Percentiles rank a stretch among this genome's conserved stretches.
phyloP scores from a whole-genome alignment of 2,113 vertebrate genomes.

The Melanocharis versteri region DNA sequence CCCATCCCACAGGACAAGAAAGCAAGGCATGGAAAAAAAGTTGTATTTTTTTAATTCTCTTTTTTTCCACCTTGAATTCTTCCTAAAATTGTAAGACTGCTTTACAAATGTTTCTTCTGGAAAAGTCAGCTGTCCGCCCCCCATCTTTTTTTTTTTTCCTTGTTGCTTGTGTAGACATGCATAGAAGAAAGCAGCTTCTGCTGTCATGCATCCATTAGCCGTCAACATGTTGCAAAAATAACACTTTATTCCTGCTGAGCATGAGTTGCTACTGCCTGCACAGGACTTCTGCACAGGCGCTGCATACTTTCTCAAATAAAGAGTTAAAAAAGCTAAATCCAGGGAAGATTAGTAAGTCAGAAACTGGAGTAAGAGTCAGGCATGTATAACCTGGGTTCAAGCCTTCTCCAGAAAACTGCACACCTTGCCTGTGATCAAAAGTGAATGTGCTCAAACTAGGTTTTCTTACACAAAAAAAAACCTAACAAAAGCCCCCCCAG shows the following conservation, averaged over 20 bases:
- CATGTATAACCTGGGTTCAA: not conserved
- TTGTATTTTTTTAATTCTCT: not conserved
- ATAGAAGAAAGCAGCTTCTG: not conserved
- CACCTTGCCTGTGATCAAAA: not conserved
- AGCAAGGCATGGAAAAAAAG: not conserved
- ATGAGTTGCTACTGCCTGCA: not conserved
- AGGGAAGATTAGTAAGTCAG: not conserved
- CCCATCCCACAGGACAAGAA: not conserved
- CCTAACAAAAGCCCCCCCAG: rapidly evolving
- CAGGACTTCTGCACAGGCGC: not conserved
- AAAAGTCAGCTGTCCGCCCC: not conserved
- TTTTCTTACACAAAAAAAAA: not conserved
- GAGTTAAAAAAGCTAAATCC: not conserved
- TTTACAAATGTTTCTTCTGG: not conserved
- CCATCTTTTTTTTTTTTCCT: not conserved
- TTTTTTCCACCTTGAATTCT: not conserved
- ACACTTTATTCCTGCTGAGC: not conserved
- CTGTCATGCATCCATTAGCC: not conserved
- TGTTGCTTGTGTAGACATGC: not conserved
- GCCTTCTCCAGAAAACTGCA: not conserved
- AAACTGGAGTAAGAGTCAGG: not conserved
- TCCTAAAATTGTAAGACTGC: not conserved
- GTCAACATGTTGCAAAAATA: not conserved
- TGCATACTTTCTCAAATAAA: not conserved
- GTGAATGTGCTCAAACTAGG: not conserved